Evolutionary conservation across 2,888 invertebrate species (phyloP), one percentile per base, ranked within the genome.

Genomic region (Theodoxus fluviatilis): DNA sequence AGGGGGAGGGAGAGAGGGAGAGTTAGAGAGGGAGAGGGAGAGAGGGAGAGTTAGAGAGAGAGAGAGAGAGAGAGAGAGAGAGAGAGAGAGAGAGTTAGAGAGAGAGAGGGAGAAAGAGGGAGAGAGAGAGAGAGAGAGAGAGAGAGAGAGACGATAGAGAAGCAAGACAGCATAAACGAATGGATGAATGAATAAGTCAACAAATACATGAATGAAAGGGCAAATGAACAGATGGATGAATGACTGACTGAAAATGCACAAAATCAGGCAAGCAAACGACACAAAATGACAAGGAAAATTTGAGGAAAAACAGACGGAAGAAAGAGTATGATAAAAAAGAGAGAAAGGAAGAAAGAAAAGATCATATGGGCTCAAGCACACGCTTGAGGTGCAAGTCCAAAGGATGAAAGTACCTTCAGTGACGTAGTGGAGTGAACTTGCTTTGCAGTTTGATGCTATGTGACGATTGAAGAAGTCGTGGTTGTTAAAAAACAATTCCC

Each of bases 21-120:
- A 35, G 25, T 52, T 49, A 67, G 55, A 67, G 35, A 52, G 35
- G 35, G n/a, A 67, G 67, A 67, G 35, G 37, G 55, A 55, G 35
- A 67, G 67, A 67, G 37, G 52, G 67, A 67, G 22, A 55, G 35
- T 33, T 49, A 67, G n/a, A 55, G 33, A 66, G 3, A 47, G 25
- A 47, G 15, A 66, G 43, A 66, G 22, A 66, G 25, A 47, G 25
- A 66, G 15, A 47, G 25, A 31, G 25, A 47, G 18, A 66, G 18
- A 31, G 18, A 25, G 12, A 47, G 25, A 47, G 18, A 47, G 12
- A 66, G 43, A 66, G 33, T 12, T 4, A 61, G 9, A 33, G 15
- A 47, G 18, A 66, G 25, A 66, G 15, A 47, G 25, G 31, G 43
- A 66, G 15, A 47, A 9, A 47, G 3, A 55, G 1, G 37, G 15